Conservation (phyloP, 2,888 invertebrate genomes). For the Strigamia maritima region DNA sequence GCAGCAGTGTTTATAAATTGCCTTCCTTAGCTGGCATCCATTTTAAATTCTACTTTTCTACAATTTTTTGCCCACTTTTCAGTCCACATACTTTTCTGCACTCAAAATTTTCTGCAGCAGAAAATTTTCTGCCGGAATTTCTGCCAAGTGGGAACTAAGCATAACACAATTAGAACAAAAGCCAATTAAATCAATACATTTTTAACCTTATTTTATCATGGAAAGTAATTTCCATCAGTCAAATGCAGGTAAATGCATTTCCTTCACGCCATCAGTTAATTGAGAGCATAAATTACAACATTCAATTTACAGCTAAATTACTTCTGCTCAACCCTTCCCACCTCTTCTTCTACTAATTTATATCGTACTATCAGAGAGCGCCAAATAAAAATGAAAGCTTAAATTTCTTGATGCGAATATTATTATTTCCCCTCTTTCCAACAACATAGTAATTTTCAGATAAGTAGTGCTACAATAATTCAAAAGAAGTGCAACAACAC, state of each 20-base stretch:
- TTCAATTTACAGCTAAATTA: conserved; percentile 28
- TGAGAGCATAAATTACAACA: conserved; percentile 18
- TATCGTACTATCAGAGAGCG: background rate
- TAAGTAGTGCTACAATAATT: background rate
- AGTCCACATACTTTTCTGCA: too few species aligned
- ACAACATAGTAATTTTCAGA: background rate
- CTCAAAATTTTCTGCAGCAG: too few species aligned
- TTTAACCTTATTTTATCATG: background rate
- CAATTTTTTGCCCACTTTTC: too few species aligned
- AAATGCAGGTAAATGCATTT: conserved; percentile 17
- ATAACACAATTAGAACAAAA: background rate
- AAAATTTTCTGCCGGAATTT: too few species aligned
- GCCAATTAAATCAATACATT: conserved; percentile 1
- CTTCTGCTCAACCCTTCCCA: background rate
- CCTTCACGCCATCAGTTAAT: conserved; percentile 20
- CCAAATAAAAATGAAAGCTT: conserved; percentile 9
- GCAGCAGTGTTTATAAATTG: too few species aligned
- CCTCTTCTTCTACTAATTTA: background rate
- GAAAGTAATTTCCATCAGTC: conserved; percentile 15
- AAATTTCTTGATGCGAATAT: conserved; percentile 21
- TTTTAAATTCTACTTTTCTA: too few species aligned
- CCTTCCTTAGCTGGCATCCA: too few species aligned
- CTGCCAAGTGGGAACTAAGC: too few species aligned
- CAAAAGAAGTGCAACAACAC: background rate
- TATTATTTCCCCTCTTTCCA: conserved; percentile 12